phyloP scores from a whole-genome alignment of 2,888 invertebrate species.

The Marasmarcha lunaedactyla region DNA sequence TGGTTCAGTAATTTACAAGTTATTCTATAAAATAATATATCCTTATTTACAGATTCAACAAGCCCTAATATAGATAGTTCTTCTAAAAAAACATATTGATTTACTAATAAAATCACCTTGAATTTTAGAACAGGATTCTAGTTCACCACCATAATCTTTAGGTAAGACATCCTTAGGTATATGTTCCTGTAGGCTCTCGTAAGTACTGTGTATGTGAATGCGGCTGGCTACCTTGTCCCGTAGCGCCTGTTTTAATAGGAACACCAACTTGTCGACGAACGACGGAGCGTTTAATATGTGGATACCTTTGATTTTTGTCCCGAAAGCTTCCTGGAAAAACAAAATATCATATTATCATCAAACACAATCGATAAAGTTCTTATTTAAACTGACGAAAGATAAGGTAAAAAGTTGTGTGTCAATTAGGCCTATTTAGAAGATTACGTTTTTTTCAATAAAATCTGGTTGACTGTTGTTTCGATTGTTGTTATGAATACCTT shows the following conservation, averaged over 20 bases:
- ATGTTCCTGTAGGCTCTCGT: conserved; percentile 44
- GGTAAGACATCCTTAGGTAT: conserved; percentile 50
- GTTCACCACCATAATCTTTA: conserved; percentile 47
- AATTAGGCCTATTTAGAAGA: too few relatives aligned
- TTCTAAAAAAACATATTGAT: too few relatives aligned
- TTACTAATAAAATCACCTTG: too few relatives aligned
- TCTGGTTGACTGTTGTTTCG: too few relatives aligned
- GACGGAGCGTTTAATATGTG: conserved; percentile 51
- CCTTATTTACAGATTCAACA: too few relatives aligned
- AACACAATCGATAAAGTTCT: background rate
- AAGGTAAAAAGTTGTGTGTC: too few relatives aligned
- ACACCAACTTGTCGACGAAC: conserved; percentile 44
- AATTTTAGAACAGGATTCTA: conserved; percentile 28
- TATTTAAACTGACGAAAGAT: too few relatives aligned
- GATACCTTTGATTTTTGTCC: conserved; percentile 56
- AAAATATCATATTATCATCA: background rate
- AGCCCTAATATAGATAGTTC: too few relatives aligned
- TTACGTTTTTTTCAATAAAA: too few relatives aligned
- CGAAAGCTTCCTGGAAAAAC: conserved; percentile 44
- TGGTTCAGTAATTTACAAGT: too few relatives aligned
- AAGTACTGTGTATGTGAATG: conserved; percentile 41
- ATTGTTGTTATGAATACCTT: too few relatives aligned
- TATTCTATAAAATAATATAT: too few relatives aligned
- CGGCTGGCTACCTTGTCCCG: conserved; percentile 49
- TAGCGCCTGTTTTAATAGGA: conserved; percentile 43